A percentile compares a stretch with the other conserved stretches of the same genome.
Conservation (phyloP, 2,113 vertebrate genomes). For the Gobiocypris rarus region DNA sequence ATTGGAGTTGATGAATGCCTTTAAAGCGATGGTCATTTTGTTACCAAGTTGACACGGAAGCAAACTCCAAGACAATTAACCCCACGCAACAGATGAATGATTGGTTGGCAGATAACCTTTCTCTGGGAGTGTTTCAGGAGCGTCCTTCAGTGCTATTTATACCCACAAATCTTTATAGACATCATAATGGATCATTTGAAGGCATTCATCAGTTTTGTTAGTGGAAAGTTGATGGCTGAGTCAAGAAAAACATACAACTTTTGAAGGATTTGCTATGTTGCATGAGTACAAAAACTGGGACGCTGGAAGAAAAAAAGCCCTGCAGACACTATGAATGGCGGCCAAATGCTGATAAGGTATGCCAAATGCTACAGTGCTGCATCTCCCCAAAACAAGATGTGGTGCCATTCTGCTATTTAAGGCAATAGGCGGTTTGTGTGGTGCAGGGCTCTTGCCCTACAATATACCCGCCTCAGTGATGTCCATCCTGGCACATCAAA, state of each 20-base stretch:
- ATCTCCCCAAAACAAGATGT: constrained; percentile 65
- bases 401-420: constrained; percentile 61
- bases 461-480: constrained; percentile 62
- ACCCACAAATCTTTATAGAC: constrained; percentile 60
- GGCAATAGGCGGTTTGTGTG: constrained; percentile 59
- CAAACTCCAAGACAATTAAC: constrained; percentile 44
- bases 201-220: constrained; percentile 65
- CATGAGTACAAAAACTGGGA: constrained; percentile 39
- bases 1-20: constrained; percentile 42
- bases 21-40: constrained; percentile 44
- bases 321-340: constrained; percentile 60
- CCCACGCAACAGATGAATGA: constrained; percentile 52
- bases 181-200: constrained; percentile 74
- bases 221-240: constrained; percentile 59
- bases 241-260: constrained; percentile 64
- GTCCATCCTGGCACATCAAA: constrained; percentile 74
- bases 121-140: constrained; percentile 43
- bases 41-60: constrained; percentile 49
- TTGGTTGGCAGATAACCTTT: constrained; percentile 50
- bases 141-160: constrained; percentile 74
- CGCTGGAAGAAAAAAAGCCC: constrained; percentile 57
- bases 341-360: constrained; percentile 67
- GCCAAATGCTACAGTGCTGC: constrained; percentile 61
- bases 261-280: constrained; percentile 57
- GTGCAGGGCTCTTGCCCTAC: constrained; percentile 58